Evolutionary conservation across 1,140 invertebrate genomes (phyloP).

Genomic region (Pseudomyrmex gracilis): DNA sequence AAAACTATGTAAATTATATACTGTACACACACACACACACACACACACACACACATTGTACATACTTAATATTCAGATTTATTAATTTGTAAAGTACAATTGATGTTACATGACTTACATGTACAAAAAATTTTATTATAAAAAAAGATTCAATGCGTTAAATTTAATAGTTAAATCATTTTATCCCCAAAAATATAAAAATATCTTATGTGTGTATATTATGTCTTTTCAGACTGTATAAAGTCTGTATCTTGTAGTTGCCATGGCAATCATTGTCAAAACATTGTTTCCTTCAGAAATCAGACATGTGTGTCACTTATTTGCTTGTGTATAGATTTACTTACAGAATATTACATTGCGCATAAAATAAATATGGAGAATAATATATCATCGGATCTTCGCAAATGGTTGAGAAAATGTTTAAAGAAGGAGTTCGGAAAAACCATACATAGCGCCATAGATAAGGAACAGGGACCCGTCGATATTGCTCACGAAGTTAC

Average conservation of each 20-base stretch:
- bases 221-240: too few species aligned
- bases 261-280: conserved; percentile 70
- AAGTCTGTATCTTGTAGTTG: conserved; percentile 43
- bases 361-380: conserved; percentile 72
- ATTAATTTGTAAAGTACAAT: conserved; percentile 40
- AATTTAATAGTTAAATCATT: conserved; percentile 7
- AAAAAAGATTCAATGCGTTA: conserved; percentile 42
- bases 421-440: conserved; percentile 79
- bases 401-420: conserved; percentile 79
- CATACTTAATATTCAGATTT: conserved; percentile 48
- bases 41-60: too few species aligned
- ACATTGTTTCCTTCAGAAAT: conserved; percentile 51
- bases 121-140: conserved; percentile 30
- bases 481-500: conserved; percentile 78
- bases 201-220: background rate
- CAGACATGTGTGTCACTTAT: conserved; percentile 22
- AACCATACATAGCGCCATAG: conserved; percentile 74
- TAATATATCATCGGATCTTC: conserved; percentile 72
- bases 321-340: background rate
- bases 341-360: conserved; percentile 1
- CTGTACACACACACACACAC: too few species aligned
- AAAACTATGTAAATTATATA: conserved; percentile 10
- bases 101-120: conserved; percentile 10
- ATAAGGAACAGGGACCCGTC: conserved; percentile 67
- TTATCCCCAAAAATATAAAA: conserved; percentile 23